Conservation (phyloP, 2,113 vertebrate species). For the Diadophis punctatus region DNA sequence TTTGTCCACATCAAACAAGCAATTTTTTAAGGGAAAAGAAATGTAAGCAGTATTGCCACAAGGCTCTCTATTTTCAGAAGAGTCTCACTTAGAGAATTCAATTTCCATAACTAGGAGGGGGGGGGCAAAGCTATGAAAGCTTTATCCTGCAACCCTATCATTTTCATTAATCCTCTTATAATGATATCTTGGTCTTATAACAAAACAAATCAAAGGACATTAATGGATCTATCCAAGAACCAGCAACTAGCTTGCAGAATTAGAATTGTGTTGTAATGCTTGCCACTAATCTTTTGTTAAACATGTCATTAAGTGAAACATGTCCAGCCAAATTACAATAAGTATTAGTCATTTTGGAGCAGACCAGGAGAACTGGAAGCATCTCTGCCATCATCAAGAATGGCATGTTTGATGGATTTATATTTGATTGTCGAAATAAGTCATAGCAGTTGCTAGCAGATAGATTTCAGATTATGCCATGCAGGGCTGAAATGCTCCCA, state of each 20-base stretch:
- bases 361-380: background rate
- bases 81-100: background rate
- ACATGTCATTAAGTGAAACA: background rate
- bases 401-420: background rate
- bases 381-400: background rate
- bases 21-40: background rate
- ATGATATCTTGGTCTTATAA: background rate
- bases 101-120: background rate
- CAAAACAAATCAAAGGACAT: background rate
- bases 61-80: background rate
- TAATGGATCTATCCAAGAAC: background rate
- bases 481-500: too few species aligned
- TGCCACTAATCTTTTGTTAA: background rate
- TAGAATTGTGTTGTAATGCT: background rate
- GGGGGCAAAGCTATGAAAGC: background rate
- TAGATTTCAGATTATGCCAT: too few species aligned
- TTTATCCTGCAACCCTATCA: background rate
- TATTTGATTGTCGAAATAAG: background rate
- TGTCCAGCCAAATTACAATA: background rate
- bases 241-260: background rate
- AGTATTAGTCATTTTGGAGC: background rate
- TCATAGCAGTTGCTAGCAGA: background rate
- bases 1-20: background rate
- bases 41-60: background rate
- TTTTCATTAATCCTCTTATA: background rate